Evolutionary conservation across 2,113 vertebrate species (phyloP), one percentile per base, ranked within the genome.

Genomic region (Semicossyphus pulcher): DNA sequence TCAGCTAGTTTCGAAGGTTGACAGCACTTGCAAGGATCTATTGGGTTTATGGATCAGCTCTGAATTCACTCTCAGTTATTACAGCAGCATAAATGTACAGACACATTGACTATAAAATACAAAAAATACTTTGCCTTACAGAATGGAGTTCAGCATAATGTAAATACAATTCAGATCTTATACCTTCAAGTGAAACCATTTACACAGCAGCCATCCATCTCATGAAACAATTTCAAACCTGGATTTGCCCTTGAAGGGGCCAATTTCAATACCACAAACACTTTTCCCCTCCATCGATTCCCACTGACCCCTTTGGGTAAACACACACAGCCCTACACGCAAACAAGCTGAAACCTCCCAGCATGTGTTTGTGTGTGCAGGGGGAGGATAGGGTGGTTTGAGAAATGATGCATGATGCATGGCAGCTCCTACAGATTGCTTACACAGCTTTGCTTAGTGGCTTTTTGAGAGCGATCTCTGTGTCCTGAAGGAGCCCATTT

Each of bases 1-100:
- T 91, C 86, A 83, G 83, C 72, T 69, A 64, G 21, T 72, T 89
- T 61, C 70, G 64, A 83, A 83, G 79, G 65, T 75, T 71, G 69
- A 84, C 67, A 78, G 76, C 76, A 83, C 78, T 81, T 72, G 42
- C 66, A 57, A 51, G 45, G 70, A 76, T 76, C 58, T 80, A n/a
- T 60, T 63, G 77, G 65, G 47, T 78, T 77, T 53, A 72, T 52
- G 63, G 41, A 85, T 67, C 62, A 31, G 28, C 20, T 74, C 72
- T 59, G 68, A 74, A 63, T 53, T 68, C 71, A 53, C 54, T 65
- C 37, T 41, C 26, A 21, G 14, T 53, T 28, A 54, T n/a, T 52
- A 54, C 61, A 71, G 53, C 44, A 60, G 52, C 61, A 37, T 54
- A 60, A 47, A 65, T 41, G 51, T 18, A 79, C 51, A 72, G 32